Evolutionary conservation across 2,888 invertebrate species (phyloP).

Genomic region (Callyntrura guangdongensis): DNA sequence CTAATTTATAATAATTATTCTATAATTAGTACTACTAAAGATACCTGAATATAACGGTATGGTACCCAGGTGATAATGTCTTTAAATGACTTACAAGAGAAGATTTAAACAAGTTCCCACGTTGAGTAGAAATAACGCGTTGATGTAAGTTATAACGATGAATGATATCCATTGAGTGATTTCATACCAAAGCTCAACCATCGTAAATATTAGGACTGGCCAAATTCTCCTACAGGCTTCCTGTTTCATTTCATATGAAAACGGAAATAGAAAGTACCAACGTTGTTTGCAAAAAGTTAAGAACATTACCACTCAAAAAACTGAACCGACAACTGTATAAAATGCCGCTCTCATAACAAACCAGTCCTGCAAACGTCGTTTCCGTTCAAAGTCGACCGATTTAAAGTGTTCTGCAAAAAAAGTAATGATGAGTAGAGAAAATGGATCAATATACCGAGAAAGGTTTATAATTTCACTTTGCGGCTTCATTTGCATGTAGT

Average conservation of each 20-base stretch:
- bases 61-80: too few species aligned
- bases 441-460: too few species aligned
- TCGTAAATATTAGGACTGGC: conserved; percentile 19
- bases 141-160: conserved; percentile 42
- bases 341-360: conserved; percentile 54
- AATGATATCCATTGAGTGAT: conserved; percentile 55
- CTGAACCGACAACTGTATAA: conserved; percentile 16
- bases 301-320: conserved; percentile 52
- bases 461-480: too few species aligned
- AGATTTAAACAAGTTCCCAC: conserved; percentile 4
- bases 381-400: conserved; percentile 60
- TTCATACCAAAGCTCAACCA: conserved; percentile 45
- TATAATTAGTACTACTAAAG: too few species aligned
- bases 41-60: too few species aligned
- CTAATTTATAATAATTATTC: too few species aligned
- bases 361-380: conserved; percentile 49
- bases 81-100: conserved; percentile 48
- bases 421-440: background rate
- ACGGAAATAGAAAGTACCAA: conserved; percentile 57
- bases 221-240: conserved; percentile 49
- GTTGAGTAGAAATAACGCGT: conserved; percentile 42
- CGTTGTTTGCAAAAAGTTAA: conserved; percentile 17
- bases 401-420: conserved; percentile 56
- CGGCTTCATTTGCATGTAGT: too few species aligned
- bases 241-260: conserved; percentile 18